phyloP scores from a whole-genome alignment of 2,888 invertebrate species.

The Noctua janthe region DNA sequence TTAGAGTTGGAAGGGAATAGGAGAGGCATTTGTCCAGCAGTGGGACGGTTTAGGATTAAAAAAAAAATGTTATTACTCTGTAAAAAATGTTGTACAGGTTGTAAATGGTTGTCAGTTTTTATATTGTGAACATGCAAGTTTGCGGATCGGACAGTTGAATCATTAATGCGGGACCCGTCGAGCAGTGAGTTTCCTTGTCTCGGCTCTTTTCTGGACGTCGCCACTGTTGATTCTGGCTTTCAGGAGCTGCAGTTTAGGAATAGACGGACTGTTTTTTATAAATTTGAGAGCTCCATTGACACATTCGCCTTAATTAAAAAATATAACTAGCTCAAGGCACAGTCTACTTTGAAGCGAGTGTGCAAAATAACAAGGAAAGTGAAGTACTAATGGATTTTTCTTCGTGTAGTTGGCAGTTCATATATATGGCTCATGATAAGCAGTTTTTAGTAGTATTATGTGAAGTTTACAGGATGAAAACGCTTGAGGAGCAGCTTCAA shows the following conservation, averaged over 20 bases:
- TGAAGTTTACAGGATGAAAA: background rate
- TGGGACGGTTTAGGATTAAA: too few relatives aligned
- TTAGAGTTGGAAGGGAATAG: too few relatives aligned
- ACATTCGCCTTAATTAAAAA: conserved; percentile 31
- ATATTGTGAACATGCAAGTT: too few relatives aligned
- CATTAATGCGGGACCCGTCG: background rate
- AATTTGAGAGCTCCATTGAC: background rate
- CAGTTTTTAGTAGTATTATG: conserved; percentile 28
- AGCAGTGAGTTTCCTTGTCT: background rate
- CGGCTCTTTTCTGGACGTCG: background rate
- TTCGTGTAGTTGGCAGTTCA: conserved; percentile 30
- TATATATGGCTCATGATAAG: conserved; percentile 36
- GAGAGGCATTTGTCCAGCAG: too few relatives aligned
- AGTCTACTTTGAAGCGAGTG: conserved; percentile 32
- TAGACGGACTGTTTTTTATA: background rate
- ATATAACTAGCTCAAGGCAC: background rate
- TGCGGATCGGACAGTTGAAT: too few relatives aligned
- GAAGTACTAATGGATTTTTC: conserved; percentile 47
- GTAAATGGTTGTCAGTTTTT: too few relatives aligned
- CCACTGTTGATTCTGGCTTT: background rate
- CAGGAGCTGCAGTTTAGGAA: background rate
- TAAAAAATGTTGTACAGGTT: too few relatives aligned
- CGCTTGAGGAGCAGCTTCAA: background rate
- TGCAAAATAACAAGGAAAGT: conserved; percentile 38
- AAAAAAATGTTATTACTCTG: background rate